Evolutionary conservation across 2,113 vertebrate species (phyloP).

Genomic region (Apistogramma diplotaenia): DNA sequence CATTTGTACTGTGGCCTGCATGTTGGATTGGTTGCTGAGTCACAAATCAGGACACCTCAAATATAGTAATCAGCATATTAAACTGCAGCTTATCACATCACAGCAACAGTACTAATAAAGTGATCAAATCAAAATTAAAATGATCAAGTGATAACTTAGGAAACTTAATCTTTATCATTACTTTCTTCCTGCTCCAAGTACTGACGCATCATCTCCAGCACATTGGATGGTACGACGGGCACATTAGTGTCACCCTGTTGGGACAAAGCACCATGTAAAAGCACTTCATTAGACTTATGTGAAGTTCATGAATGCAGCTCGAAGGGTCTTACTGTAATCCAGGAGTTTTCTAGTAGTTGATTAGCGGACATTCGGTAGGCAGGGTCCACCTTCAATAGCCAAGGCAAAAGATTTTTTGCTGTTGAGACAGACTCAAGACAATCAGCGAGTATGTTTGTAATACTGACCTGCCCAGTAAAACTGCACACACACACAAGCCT

Average conservation of each 20-base stretch:
- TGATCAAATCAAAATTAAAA: not conserved
- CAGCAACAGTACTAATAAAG: not conserved
- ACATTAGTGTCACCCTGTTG: slow-evolving; percentile 78
- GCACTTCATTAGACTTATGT: not conserved
- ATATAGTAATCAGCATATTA: not conserved
- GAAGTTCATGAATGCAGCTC: slow-evolving; percentile 11
- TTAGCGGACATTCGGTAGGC: slow-evolving; percentile 81
- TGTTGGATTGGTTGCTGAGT: not conserved
- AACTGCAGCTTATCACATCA: not conserved
- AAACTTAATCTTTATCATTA: slow-evolving; percentile 15
- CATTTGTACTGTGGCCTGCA: not conserved
- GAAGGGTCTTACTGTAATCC: slow-evolving; percentile 76
- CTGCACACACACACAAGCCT: not conserved
- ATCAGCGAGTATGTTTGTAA: not conserved
- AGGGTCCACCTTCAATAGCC: slow-evolving; percentile 80
- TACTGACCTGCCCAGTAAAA: not conserved
- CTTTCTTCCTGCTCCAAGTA: slow-evolving; percentile 47
- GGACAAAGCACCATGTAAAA: slow-evolving; percentile 30
- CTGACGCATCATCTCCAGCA: slow-evolving; percentile 84
- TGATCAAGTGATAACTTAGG: not conserved
- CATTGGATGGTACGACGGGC: slow-evolving; percentile 73
- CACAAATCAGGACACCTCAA: not conserved
- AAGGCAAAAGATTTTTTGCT: slow-evolving; percentile 79
- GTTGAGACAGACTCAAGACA: slow-evolving; percentile 41
- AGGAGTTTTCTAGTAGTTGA: slow-evolving; percentile 79